Percentiles rank a stretch among this genome's conserved stretches.
These are phyloP conservation scores for Centropristis striata DNA, from an alignment of 2,113 vertebrate genomes.

Conservation along the genomic window DNA sequence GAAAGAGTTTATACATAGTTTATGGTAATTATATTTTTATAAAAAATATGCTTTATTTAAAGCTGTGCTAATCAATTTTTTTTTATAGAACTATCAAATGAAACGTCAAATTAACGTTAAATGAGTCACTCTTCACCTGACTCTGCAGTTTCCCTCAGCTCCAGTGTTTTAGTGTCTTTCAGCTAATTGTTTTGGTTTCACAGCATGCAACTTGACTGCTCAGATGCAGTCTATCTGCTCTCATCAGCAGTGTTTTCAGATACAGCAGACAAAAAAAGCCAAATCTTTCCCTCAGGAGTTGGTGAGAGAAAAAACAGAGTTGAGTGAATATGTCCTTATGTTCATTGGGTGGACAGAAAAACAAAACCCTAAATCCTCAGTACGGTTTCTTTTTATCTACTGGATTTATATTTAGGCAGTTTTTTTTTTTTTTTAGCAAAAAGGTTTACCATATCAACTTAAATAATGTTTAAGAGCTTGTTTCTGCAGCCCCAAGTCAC, in stretches of 20 bases:
- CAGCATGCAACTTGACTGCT: neutral
- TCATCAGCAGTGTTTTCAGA: too few relatives aligned
- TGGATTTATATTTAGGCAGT: neutral
- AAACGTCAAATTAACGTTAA: neutral
- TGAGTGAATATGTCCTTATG: neutral
- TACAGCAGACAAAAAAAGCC: neutral
- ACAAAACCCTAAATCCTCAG: neutral
- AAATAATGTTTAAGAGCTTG: neutral
- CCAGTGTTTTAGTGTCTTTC: neutral
- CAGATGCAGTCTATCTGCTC: neutral
- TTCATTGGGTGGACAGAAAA: neutral
- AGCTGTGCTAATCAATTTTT: neutral
- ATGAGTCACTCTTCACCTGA: too few relatives aligned
- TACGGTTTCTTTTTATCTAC: neutral
- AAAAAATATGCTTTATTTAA: too few relatives aligned
- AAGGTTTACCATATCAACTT: rapidly evolving
- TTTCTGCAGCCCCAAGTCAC: neutral
- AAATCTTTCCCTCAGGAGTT: neutral
- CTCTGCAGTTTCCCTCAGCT: neutral
- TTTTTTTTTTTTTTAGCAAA: neutral
- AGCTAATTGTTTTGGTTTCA: neutral
- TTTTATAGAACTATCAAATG: neutral
- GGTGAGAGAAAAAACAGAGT: neutral
- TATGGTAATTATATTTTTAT: too few relatives aligned
- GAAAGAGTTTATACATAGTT: too few relatives aligned